Evolutionary conservation across 2,888 invertebrate genomes (phyloP).

Genomic region (Tupiocoris notatus): DNA sequence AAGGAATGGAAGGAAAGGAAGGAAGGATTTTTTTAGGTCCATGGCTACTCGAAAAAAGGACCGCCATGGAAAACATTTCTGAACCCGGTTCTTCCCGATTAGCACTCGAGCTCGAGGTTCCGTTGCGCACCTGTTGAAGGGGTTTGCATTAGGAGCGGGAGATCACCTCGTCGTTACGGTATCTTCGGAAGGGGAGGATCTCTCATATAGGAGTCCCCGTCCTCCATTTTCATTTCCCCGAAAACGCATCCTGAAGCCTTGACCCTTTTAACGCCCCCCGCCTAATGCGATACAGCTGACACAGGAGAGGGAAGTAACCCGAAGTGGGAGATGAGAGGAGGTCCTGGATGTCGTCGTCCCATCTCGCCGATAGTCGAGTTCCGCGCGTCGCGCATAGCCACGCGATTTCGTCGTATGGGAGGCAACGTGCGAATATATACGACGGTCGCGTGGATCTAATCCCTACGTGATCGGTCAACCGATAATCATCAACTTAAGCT

Average conservation of each 20-base stretch:
- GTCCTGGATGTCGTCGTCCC: neutral
- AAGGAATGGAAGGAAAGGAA: no score
- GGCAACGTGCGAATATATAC: neutral
- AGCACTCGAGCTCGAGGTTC: no score
- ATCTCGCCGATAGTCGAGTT: neutral
- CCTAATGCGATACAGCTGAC: neutral
- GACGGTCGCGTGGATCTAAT: neutral
- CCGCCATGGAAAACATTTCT: no score
- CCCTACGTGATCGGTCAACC: neutral
- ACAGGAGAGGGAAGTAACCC: neutral
- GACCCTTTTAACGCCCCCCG: neutral
- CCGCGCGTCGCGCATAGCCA: neutral
- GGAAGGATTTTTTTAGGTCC: no score
- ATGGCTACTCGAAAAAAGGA: no score
- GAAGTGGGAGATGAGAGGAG: neutral
- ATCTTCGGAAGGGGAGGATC: neutral
- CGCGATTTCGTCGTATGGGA: neutral
- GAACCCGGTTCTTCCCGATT: no score
- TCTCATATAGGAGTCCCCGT: neutral
- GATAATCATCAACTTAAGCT: no score
- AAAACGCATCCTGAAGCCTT: neutral
- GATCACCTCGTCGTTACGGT: neutral
- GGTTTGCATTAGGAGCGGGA: neutral
- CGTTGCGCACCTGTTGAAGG: neutral
- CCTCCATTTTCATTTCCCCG: neutral